A percentile compares a stretch with the other conserved stretches of the same genome.
These are phyloP conservation scores for Lophochroa leadbeateri DNA, from an alignment of 2,113 vertebrate genomes.

Conservation along the genomic window DNA sequence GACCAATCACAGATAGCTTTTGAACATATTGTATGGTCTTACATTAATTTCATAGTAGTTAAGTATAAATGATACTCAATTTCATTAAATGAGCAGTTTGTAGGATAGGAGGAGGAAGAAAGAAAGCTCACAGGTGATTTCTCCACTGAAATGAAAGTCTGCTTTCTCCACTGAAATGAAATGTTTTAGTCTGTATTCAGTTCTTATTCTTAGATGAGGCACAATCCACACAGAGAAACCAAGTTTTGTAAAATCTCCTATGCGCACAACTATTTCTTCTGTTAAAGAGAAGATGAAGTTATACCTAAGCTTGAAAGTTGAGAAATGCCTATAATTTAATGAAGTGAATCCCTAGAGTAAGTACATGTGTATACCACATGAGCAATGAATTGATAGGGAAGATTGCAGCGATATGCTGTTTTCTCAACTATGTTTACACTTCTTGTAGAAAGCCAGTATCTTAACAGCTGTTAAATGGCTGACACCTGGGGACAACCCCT, in stretches of 20 bases:
- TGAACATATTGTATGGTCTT: neutral
- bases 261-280: neutral
- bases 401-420: neutral
- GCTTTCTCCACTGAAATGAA: neutral
- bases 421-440: neutral
- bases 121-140: neutral
- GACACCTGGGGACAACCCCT: neutral
- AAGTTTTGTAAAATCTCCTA: neutral
- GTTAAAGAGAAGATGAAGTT: neutral
- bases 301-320: neutral
- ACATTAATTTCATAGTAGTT: neutral
- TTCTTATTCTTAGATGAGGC: neutral
- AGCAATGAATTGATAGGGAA: neutral
- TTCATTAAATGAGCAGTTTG: neutral
- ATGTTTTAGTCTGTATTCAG: neutral
- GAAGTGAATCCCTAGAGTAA: neutral
- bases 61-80: neutral
- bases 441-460: neutral
- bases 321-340: neutral
- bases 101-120: neutral
- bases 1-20: neutral
- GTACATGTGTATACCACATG: accelerated
- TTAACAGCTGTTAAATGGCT: neutral
- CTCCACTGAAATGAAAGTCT: neutral
- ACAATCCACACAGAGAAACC: neutral